Evolutionary conservation across 2,888 invertebrate species (phyloP), one percentile per base, ranked within the genome.

Genomic region (Baronia brevicornis): DNA sequence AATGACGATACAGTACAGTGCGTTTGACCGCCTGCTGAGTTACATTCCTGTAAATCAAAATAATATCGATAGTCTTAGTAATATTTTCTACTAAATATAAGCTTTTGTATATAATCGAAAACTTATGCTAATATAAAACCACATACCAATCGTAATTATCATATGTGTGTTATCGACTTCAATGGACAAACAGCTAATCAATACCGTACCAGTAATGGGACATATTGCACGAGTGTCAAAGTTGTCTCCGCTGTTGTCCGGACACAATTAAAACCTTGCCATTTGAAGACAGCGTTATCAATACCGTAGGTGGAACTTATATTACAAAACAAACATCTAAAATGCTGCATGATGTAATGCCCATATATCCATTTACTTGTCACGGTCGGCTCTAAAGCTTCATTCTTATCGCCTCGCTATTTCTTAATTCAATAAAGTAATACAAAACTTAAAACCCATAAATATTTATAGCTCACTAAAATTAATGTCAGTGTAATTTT

Each of bases 391-490:
- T 37, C 43, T 44, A 44, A 48, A 48, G 46, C 46, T 44, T 22
- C 20, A 20, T 52, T 48, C 51, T 44, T 50, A 46, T 30, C 47
- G 42, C 44, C 54, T 51, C 48, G 48, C 41, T 49, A 42, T 58
- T 60, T 54, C 59, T 54, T 48, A 56, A 56, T 54, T 54, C 48
- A 51, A 47, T 51, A 54, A 45, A 27, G 13, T 54, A 51, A 41
- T 46, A 47, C 52, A 44, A 38, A 38, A 43, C 42, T 49, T 43
- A 48, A 41, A 31, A 26, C 46, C 43, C 39, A 51, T 66, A 58
- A 63, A 63, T 48, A 49, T 66, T 71, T 66, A 71, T 61, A 56
- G 57, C 40, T 40, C 54, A 51, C 48, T 66, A 63, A 70, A 65
- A 60, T 63, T 61, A 63, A 63, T 53, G 44, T 41, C 43, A 38